These are phyloP conservation scores for Xestia c-nigrum DNA, from an alignment of 2,888 invertebrate species.

Conservation along the genomic window DNA sequence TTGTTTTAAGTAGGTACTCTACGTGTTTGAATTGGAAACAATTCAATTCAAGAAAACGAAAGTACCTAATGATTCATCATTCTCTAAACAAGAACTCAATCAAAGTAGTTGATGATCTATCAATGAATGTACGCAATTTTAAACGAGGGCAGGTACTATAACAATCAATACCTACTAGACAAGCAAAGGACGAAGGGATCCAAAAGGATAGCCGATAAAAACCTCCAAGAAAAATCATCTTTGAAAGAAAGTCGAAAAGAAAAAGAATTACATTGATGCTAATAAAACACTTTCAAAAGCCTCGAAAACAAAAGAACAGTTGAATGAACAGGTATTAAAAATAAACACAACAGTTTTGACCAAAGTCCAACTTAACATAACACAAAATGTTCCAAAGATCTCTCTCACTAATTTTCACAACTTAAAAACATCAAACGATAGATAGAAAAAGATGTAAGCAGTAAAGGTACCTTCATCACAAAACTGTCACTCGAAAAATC, in stretches of 20 bases:
- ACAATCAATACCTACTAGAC: not conserved
- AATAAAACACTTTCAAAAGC: not conserved
- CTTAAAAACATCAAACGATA: not conserved
- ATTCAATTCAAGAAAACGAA: constrained; percentile 47
- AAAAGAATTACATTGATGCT: not conserved
- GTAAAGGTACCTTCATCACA: constrained; percentile 62
- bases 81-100: constrained; percentile 30
- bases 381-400: not conserved
- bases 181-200: not conserved
- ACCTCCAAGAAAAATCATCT: not conserved
- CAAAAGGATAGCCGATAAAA: not conserved
- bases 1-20: not conserved
- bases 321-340: constrained; percentile 49
- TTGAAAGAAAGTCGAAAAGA: not conserved
- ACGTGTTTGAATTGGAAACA: constrained; percentile 39
- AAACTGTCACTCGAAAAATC: constrained; percentile 63
- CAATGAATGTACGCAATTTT: constrained; percentile 17
- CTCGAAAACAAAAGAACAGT: constrained; percentile 29
- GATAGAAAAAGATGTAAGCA: constrained; percentile 18
- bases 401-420: constrained; percentile 5
- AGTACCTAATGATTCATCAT: constrained; percentile 39
- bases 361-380: constrained; percentile 7
- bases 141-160: too few relatives aligned
- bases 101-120: constrained; percentile 5
- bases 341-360: constrained; percentile 49